These are phyloP conservation scores for Sylvietta virens DNA, from an alignment of 2,113 vertebrate genomes.

Conservation along the genomic window DNA sequence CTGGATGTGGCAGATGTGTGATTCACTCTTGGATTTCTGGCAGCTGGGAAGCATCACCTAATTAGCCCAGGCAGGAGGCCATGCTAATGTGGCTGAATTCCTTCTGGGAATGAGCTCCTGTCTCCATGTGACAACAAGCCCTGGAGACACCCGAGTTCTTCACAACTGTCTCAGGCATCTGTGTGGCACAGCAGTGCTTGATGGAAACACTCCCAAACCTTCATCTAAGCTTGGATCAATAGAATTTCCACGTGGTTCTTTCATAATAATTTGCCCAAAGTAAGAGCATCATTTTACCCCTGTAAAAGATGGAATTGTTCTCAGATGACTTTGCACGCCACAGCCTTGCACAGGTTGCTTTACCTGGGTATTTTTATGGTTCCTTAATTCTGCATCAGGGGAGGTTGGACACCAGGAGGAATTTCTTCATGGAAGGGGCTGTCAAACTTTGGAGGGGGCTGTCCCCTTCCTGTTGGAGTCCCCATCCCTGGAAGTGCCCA, in stretches of 20 bases:
- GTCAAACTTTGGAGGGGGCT: background rate
- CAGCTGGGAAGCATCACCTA: slow-evolving; percentile 7
- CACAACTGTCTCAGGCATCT: background rate
- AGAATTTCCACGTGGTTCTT: background rate
- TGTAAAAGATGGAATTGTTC: background rate
- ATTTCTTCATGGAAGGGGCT: background rate
- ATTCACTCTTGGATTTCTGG: slow-evolving; percentile 20
- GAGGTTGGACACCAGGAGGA: background rate
- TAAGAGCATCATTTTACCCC: background rate
- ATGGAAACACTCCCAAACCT: background rate
- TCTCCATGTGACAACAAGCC: background rate
- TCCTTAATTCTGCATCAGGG: background rate
- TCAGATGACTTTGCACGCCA: background rate
- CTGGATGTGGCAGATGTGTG: slow-evolving; percentile 3
- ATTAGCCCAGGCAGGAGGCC: background rate
- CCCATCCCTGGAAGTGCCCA: background rate
- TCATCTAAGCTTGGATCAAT: background rate
- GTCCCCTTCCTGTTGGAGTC: background rate
- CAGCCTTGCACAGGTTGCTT: background rate
- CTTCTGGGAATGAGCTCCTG: background rate
- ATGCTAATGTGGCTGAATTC: background rate
- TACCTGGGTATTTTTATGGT: background rate
- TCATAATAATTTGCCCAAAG: background rate
- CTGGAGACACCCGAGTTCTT: background rate
- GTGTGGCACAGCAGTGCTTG: background rate